Evolutionary conservation across 2,113 vertebrate genomes (phyloP).

Genomic region (Pantherophis guttatus): DNA sequence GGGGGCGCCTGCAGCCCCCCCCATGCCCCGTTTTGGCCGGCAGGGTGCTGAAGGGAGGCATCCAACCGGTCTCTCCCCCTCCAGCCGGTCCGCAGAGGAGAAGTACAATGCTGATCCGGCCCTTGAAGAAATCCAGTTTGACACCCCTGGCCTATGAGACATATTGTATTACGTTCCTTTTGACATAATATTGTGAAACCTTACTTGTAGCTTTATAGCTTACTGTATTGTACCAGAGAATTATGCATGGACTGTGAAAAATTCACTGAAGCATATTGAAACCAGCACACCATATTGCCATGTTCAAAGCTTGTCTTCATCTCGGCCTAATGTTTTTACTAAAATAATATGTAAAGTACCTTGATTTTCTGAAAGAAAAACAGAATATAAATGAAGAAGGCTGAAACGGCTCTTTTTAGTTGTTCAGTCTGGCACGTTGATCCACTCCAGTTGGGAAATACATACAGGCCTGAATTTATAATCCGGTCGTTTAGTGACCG

Average conservation of each 20-base stretch:
- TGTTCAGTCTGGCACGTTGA: neutral
- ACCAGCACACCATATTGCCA: neutral
- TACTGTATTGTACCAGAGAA: neutral
- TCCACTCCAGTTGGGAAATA: neutral
- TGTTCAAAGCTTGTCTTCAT: neutral
- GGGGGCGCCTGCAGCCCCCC: no score
- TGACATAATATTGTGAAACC: neutral
- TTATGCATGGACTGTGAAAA: neutral
- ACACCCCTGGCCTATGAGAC: neutral
- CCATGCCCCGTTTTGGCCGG: accelerated
- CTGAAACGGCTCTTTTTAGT: neutral
- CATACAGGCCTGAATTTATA: neutral
- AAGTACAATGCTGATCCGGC: no score
- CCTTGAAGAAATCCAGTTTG: no score
- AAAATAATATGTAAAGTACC: neutral
- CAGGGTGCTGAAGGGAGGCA: no score
- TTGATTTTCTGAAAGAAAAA: neutral
- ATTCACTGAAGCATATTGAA: neutral
- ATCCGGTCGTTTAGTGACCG: neutral
- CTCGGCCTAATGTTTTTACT: neutral
- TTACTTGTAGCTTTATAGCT: neutral
- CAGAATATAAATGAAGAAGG: neutral
- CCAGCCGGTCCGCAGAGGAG: no score
- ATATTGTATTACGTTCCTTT: neutral
- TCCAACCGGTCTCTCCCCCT: accelerated